These are phyloP conservation scores for Phataginus tricuspis DNA, from an alignment of 2,797 vertebrate species.

Conservation along the genomic window DNA sequence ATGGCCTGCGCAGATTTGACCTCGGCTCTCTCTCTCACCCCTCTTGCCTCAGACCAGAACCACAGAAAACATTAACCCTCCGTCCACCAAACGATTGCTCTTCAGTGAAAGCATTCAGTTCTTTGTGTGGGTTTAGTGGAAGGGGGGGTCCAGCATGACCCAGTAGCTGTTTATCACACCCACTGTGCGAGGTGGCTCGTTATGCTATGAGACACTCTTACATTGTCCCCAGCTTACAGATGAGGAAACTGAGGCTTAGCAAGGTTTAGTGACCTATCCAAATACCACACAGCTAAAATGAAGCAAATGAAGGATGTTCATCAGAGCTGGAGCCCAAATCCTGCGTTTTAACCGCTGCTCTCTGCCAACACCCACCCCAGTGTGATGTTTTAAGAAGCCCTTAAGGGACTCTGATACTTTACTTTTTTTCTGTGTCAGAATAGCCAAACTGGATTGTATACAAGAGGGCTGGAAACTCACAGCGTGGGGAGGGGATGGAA, in stretches of 20 bases:
- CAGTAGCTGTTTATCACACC: fast-evolving
- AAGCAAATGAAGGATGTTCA: background rate
- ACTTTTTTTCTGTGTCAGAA: background rate
- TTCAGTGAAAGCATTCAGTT: background rate
- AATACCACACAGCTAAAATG: background rate
- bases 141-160: no score
- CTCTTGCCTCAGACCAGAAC: background rate
- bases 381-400: background rate
- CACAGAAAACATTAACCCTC: slow-evolving; percentile 23
- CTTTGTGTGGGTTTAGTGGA: background rate
- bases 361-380: background rate
- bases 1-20: background rate
- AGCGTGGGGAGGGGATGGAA: no score
- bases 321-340: background rate
- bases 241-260: background rate
- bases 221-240: background rate
- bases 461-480: background rate
- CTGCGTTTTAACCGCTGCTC: background rate
- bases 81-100: background rate
- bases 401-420: background rate
- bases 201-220: background rate
- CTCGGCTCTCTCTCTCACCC: slow-evolving; percentile 27
- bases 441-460: background rate
- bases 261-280: background rate
- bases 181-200: background rate